A percentile compares a stretch with the other conserved stretches of the same genome.
phyloP scores from a whole-genome alignment of 2,113 vertebrate species.

The Stictonetta naevosa region DNA sequence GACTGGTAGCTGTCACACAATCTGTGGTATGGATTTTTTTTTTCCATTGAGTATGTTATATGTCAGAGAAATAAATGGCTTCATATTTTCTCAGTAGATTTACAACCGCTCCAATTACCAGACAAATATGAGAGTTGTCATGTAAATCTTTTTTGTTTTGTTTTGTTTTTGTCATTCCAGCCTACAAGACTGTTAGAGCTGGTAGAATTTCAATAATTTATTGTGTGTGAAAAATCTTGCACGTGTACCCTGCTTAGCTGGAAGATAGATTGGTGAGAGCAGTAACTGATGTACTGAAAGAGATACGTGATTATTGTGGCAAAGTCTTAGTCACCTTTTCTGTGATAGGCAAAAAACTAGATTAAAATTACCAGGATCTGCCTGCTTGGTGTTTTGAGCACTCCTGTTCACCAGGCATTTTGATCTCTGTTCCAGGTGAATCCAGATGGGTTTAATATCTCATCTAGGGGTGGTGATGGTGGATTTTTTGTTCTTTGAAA shows the following conservation, averaged over 20 bases:
- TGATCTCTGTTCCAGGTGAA: not conserved
- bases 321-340: not conserved
- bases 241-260: not conserved
- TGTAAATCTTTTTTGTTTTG: not conserved
- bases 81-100: not conserved
- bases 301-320: not conserved
- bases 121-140: not conserved
- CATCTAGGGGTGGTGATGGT: not conserved
- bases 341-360: not conserved
- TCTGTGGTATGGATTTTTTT: not conserved
- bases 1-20: rapidly evolving
- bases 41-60: not conserved
- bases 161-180: not conserved
- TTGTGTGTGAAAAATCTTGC: not conserved
- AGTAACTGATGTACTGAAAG: not conserved
- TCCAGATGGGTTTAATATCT: not conserved
- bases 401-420: not conserved
- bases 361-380: not conserved
- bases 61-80: not conserved
- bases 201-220: not conserved
- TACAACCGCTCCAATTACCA: not conserved
- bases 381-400: not conserved
- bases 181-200: not conserved
- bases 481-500: not conserved
- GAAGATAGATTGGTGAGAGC: not conserved